phyloP scores from a whole-genome alignment of 1,140 invertebrate genomes.

The Hormaphis cornu region DNA sequence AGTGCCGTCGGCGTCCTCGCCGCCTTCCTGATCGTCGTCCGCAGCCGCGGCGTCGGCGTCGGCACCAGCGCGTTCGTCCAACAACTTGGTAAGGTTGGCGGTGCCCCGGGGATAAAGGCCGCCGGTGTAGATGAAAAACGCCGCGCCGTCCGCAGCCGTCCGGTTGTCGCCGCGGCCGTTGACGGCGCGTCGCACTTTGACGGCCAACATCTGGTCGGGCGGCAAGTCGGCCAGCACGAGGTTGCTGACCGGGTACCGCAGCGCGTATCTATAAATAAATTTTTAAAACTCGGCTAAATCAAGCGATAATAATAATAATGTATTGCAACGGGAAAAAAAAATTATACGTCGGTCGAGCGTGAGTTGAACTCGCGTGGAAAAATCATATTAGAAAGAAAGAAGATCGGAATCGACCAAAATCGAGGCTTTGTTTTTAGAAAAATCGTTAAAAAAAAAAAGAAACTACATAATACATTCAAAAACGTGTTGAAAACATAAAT shows the following conservation, averaged over 20 bases:
- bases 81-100: neutral
- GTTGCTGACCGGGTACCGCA: neutral
- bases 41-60: neutral
- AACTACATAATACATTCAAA: too few relatives aligned
- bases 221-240: constrained; percentile 8
- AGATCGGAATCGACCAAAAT: too few relatives aligned
- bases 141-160: neutral
- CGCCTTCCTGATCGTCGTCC: neutral
- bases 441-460: too few relatives aligned
- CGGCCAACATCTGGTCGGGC: constrained; percentile 13
- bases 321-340: too few relatives aligned
- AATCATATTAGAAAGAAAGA: too few relatives aligned
- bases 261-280: too few relatives aligned
- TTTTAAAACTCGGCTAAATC: too few relatives aligned
- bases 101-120: neutral
- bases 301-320: too few relatives aligned
- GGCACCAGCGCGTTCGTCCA: neutral
- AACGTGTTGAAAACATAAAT: too few relatives aligned
- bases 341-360: too few relatives aligned
- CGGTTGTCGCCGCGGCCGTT: neutral
- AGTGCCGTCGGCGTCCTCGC: neutral
- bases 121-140: constrained; percentile 2
- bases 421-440: too few relatives aligned
- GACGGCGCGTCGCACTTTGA: neutral
- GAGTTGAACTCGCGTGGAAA: too few relatives aligned